These are phyloP conservation scores for Todiramphus chloris DNA, from an alignment of 2,113 vertebrate genomes.

Conservation along the genomic window DNA sequence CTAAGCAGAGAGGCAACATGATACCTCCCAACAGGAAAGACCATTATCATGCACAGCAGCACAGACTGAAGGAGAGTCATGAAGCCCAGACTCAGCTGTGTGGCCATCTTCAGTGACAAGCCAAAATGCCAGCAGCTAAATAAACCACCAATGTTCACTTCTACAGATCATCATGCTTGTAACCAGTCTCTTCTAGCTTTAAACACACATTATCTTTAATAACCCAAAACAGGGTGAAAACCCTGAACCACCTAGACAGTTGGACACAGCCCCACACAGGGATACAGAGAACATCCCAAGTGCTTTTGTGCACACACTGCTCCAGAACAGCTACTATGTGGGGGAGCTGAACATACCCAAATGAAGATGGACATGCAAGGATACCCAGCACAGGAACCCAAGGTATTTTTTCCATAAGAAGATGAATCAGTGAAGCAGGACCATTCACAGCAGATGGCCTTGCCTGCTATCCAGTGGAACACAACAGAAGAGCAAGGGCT, in stretches of 20 bases:
- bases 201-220: background rate
- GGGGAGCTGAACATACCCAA: background rate
- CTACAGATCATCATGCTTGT: background rate
- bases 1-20: background rate
- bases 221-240: background rate
- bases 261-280: rapidly evolving
- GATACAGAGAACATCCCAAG: background rate
- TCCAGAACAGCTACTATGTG: rapidly evolving
- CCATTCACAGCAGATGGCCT: background rate
- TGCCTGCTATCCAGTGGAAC: background rate
- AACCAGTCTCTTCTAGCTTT: background rate
- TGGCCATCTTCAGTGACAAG: background rate
- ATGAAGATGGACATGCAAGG: background rate
- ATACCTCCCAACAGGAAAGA: background rate
- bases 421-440: background rate
- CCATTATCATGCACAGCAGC: rapidly evolving
- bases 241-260: background rate
- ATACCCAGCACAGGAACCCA: background rate
- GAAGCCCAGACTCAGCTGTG: background rate
- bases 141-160: background rate
- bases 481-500: background rate
- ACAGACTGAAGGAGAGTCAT: background rate
- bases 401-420: background rate
- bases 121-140: background rate
- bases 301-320: background rate